phyloP scores from a whole-genome alignment of 2,113 vertebrate genomes.

The Gopherus evgoodei region DNA sequence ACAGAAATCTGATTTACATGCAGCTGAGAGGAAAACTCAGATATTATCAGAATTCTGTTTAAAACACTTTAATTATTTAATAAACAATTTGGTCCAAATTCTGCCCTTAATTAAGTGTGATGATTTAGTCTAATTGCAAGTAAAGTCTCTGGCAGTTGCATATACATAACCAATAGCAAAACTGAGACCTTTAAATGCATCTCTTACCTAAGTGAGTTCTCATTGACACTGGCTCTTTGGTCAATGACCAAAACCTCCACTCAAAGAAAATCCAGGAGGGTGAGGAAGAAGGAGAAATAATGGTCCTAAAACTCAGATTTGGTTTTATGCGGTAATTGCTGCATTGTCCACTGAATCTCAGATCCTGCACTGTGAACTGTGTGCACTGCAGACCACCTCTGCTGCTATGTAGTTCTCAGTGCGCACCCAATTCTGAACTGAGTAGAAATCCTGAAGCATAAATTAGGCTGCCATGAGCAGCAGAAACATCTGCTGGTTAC shows the following conservation, averaged over 20 bases:
- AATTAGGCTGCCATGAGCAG: neutral
- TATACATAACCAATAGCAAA: neutral
- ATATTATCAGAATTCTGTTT: neutral
- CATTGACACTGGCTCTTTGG: rapidly evolving
- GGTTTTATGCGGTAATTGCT: neutral
- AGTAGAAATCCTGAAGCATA: neutral
- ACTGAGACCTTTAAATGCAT: rapidly evolving
- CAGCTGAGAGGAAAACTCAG: neutral
- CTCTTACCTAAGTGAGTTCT: neutral
- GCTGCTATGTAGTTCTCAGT: neutral
- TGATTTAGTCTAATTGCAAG: neutral
- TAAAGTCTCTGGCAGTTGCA: neutral
- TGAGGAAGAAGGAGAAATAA: neutral
- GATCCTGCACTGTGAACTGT: neutral
- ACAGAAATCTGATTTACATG: neutral
- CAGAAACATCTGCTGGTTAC: neutral
- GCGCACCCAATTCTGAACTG: neutral
- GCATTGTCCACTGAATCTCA: neutral
- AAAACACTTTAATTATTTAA: neutral
- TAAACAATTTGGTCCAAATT: neutral
- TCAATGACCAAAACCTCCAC: neutral
- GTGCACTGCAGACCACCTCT: neutral
- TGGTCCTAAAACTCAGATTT: neutral
- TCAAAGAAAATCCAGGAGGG: neutral
- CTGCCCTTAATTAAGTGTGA: rapidly evolving